phyloP scores from a whole-genome alignment of 2,113 vertebrate genomes.

The Dendropsophus ebraccatus region DNA sequence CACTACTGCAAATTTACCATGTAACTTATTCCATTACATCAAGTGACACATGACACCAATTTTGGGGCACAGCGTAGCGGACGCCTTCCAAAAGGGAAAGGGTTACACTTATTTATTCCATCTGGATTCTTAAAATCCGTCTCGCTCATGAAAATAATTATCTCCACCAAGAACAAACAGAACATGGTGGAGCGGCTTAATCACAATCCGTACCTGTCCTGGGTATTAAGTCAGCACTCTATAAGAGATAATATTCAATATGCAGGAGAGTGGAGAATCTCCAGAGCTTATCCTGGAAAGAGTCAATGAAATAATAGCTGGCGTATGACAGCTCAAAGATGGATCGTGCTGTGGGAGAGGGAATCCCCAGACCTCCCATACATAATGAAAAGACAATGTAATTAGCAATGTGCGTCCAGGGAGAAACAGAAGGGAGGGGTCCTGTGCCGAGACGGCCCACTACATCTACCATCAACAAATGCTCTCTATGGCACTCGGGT shows the following conservation, averaged over 20 bases:
- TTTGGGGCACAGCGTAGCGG: no score
- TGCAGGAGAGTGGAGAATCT: constrained; percentile 3
- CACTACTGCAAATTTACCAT: neutral
- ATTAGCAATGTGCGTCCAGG: constrained; percentile 46
- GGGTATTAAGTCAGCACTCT: constrained; percentile 13
- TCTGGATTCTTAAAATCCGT: neutral
- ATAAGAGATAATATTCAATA: constrained; percentile 35
- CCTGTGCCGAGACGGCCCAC: constrained; percentile 14
- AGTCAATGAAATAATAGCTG: constrained; percentile 31
- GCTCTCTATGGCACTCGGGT: neutral
- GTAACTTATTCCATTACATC: neutral
- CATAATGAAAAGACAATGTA: constrained; percentile 58
- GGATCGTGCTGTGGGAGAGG: constrained; percentile 45
- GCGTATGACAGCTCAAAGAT: constrained; percentile 47
- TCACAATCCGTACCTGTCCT: neutral
- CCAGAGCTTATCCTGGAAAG: constrained; percentile 21
- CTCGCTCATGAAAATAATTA: neutral
- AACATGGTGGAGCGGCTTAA: neutral
- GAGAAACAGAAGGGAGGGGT: constrained; percentile 4
- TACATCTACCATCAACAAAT: constrained; percentile 22
- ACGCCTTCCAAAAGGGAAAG: neutral
- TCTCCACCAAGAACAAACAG: neutral
- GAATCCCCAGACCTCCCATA: constrained; percentile 54
- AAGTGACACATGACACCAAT: no score
- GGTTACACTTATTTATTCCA: neutral